Base-by-base conservation (phyloP, 30 jellyfish, hydroid and myxozoan genomes). In the Hydractinia echinata region DNA sequence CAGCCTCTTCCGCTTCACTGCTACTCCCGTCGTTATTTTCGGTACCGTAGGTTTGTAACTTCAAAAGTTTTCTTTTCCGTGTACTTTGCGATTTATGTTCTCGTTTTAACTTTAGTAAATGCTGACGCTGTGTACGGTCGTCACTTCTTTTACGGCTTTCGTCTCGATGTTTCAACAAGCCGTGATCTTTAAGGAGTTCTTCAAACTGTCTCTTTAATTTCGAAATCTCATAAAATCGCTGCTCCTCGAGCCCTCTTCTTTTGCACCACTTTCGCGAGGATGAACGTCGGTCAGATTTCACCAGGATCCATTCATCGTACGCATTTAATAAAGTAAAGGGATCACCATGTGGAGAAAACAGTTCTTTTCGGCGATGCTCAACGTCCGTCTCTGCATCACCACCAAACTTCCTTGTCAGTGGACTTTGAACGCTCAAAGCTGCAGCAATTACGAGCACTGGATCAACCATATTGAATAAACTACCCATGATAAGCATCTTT, bases 351-450 rank as follows among this genome's bases (percentile, higher is more conserved):
- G 85, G 94, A 5, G 99, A 93, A 55, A 76, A 91, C 55, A 83
- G 72, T 77, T 87, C 96, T 9, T 74, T 61, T 19, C 99, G 91
- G 11, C 96, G 87, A 14, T 84, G 94, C 48, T 93, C 99, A 7
- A 83, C 88, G 55, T 86, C 94, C 10, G 76, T 85, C 54, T 87
- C 95, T 66, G 68, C 69, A 51, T 92, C 96, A 48, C 95, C 95
- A 70, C 95, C 96, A 53, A 93, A 79, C 50, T 89, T 77, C 54
- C 95, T 69, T 11, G 95, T 88, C 61, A 95, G 64, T 49, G 99
- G 99, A 56, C 96, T 85, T 55, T 85, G 97, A n/a, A 95, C 94
- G 52, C 96, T 86, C n/a, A 89, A 84, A 8, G 99, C 97, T 7
- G 97, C 94, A 0, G 97, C 99, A 67, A 89, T 83, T 8, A 95